These are phyloP conservation scores for Hyphantria cunea DNA, from an alignment of 1,140 invertebrate species.

Conservation along the genomic window DNA sequence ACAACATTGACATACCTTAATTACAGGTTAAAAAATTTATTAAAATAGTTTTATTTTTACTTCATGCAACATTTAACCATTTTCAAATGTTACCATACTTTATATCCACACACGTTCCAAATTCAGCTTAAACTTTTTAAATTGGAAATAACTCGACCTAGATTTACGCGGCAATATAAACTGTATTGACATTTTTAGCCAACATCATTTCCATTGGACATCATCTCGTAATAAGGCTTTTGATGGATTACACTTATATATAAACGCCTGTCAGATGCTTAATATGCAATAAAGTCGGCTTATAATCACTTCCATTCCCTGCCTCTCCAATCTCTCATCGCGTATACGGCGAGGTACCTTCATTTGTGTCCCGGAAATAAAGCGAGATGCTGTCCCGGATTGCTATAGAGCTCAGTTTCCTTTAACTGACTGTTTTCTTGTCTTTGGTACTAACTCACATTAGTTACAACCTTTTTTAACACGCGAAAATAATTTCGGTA, in stretches of 20 bases:
- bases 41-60: too few relatives aligned
- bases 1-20: too few relatives aligned
- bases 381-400: constrained; percentile 28
- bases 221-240: constrained; percentile 1
- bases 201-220: background rate
- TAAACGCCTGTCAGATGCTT: constrained; percentile 15
- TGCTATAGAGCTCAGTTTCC: constrained; percentile 25
- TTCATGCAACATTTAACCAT: too few relatives aligned
- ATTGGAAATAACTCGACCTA: too few relatives aligned
- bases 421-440: constrained; percentile 4
- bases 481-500: background rate
- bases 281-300: constrained; percentile 17
- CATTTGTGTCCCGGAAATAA: constrained; percentile 39
- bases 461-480: constrained; percentile 3
- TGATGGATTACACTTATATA: constrained; percentile 19
- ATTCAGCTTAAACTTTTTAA: too few relatives aligned
- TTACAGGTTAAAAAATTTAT: too few relatives aligned
- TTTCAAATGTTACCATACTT: too few relatives aligned
- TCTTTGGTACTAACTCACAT: constrained; percentile 8
- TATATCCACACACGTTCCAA: too few relatives aligned
- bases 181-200: too few relatives aligned
- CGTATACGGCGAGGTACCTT: constrained; percentile 10
- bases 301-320: background rate
- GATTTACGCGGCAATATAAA: too few relatives aligned
- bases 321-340: background rate